These are phyloP conservation scores for Sialis lutaria DNA, from an alignment of 2,888 invertebrate genomes.

Conservation along the genomic window DNA sequence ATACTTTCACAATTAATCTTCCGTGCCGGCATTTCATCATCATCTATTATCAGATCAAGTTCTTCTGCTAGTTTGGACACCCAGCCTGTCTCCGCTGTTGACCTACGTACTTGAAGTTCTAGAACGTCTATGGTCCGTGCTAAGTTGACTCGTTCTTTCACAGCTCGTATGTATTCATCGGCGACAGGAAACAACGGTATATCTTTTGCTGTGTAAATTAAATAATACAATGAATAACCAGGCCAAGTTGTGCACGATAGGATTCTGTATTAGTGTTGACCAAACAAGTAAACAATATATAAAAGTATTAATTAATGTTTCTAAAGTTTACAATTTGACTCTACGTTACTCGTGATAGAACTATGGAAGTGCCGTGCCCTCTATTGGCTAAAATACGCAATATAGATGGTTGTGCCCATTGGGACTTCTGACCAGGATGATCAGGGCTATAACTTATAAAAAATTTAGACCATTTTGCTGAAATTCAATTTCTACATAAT, in stretches of 20 bases:
- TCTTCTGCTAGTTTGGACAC: slow-evolving; percentile 69
- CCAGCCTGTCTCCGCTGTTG: slow-evolving; percentile 64
- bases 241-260: neutral
- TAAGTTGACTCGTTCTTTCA: slow-evolving; percentile 53
- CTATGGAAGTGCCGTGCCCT: too few relatives aligned
- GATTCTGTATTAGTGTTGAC: too few relatives aligned
- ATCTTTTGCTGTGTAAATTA: slow-evolving; percentile 44
- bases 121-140: slow-evolving; percentile 68
- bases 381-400: too few relatives aligned
- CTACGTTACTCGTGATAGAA: too few relatives aligned
- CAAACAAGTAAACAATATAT: too few relatives aligned
- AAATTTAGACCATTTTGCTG: too few relatives aligned
- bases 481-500: too few relatives aligned
- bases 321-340: too few relatives aligned
- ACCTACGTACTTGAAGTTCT: slow-evolving; percentile 44
- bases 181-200: slow-evolving; percentile 69
- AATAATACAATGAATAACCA: slow-evolving; percentile 5
- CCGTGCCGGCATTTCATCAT: slow-evolving; percentile 27
- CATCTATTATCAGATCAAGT: slow-evolving; percentile 83
- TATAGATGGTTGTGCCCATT: too few relatives aligned
- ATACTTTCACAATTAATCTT: slow-evolving; percentile 20
- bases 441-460: too few relatives aligned
- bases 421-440: too few relatives aligned
- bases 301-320: too few relatives aligned
- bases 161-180: slow-evolving; percentile 37